Evolutionary conservation across 1,140 invertebrate genomes (phyloP), one percentile per base, ranked within the genome.

Genomic region (Listronotus oregonensis): DNA sequence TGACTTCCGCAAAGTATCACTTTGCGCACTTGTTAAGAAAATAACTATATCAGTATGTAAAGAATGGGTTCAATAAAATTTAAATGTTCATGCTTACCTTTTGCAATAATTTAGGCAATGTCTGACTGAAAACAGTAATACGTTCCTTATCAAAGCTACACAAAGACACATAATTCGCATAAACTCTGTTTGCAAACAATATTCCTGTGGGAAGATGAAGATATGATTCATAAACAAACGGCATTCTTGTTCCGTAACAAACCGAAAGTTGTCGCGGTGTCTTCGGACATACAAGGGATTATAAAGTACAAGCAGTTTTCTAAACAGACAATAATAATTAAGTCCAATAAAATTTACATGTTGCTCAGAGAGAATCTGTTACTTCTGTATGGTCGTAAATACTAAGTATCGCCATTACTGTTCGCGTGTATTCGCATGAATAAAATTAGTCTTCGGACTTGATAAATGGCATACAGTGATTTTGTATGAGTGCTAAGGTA

Each of bases 311-410:
- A 12, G 21, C n/a, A 32, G 50, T 52, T 10, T 15, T 52, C 50
- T 9, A 58, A 60, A 44, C 39, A 27, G 14, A 50, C 46, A 51
- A 40, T 31, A 51, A 61, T 50, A 61, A 61, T 51, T 51, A 61
- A 61, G 14, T 61, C 47, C 58, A 49, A 61, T 61, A 40, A 50
- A 61, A 61, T 61, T 61, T 61, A 49, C 58, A 61, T 61, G 47
- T 40, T 50, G 46, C 31, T 51, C 39, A 18, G 15, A n/a, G 46
- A 40, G 58, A 51, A 61, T 61, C 58, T 61, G 58, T 61, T 61
- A 61, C 58, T 61, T 31, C 58, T 61, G 58, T 50, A 61, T 51
- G 46, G 37, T 61, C 58, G 47, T 61, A 61, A 61, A 61, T 61
- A 40, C 47, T 27, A 40, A 61, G 37, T 61, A 61, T 61, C 58